These are phyloP conservation scores for Drosophila truncata DNA, from an alignment of 1,140 invertebrate genomes.

Conservation along the genomic window DNA sequence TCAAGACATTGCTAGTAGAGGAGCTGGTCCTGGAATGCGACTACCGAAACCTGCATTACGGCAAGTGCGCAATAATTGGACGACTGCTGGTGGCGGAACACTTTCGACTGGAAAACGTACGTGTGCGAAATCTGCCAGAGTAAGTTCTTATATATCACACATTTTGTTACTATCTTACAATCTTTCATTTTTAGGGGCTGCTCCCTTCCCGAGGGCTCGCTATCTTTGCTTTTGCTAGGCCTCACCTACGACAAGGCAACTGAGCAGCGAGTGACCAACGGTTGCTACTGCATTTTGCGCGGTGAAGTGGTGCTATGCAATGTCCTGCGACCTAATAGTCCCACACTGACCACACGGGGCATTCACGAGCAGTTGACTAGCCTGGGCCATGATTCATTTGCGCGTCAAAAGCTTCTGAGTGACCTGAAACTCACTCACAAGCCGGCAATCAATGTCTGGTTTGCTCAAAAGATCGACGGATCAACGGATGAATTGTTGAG, in stretches of 20 bases:
- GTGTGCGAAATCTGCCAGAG: constrained; percentile 52
- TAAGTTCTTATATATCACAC: constrained; percentile 11
- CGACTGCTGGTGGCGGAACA: constrained; percentile 36
- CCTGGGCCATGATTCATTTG: constrained; percentile 11
- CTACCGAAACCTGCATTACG: constrained; percentile 63
- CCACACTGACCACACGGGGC: constrained; percentile 33
- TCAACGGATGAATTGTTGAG: constrained; percentile 48
- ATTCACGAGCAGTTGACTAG: constrained; percentile 38
- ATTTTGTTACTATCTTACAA: neutral
- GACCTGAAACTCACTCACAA: constrained; percentile 38
- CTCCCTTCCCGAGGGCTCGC: constrained; percentile 48
- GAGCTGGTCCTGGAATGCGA: constrained; percentile 61
- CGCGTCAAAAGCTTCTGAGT: constrained; percentile 16
- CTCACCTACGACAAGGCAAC: constrained; percentile 34
- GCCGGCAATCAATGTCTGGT: constrained; percentile 65
- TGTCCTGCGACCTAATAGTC: constrained; percentile 30
- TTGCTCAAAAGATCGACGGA: constrained; percentile 38
- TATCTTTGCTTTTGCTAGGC: constrained; percentile 55
- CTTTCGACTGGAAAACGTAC: constrained; percentile 61
- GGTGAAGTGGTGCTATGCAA: constrained; percentile 69
- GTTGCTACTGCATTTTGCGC: constrained; percentile 58
- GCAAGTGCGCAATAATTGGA: constrained; percentile 69
- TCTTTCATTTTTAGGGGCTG: constrained; percentile 25
- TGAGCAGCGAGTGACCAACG: constrained; percentile 23
- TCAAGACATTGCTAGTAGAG: constrained; percentile 66